A percentile compares a stretch with the other conserved stretches of the same genome.
Evolutionary conservation across 2,797 vertebrate species (phyloP).

Genomic region (Poecile montanus): DNA sequence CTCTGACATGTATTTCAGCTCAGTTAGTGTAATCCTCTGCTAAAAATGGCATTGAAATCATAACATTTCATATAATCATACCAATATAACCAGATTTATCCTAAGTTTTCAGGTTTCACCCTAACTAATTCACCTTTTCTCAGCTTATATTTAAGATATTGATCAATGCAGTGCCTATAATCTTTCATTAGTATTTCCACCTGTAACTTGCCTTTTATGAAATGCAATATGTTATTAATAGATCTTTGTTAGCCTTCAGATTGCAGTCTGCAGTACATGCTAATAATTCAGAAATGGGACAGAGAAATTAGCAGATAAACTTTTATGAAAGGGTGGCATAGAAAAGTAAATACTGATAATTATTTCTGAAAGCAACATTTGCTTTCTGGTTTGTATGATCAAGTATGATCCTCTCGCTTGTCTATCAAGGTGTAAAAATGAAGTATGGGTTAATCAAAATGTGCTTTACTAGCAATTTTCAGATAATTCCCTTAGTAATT

Average conservation of each 20-base stretch:
- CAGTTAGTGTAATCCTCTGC: background rate
- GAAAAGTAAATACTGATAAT: background rate
- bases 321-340: background rate
- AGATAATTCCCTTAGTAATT: background rate
- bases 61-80: background rate
- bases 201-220: background rate
- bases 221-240: background rate
- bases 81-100: background rate
- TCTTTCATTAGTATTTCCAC: constrained; percentile 3
- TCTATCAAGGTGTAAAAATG: background rate
- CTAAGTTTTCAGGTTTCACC: background rate
- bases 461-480: background rate
- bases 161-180: background rate
- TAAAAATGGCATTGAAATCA: background rate
- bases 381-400: background rate
- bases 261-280: background rate
- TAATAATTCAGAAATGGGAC: background rate
- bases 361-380: background rate
- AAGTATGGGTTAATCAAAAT: background rate
- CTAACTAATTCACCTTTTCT: background rate
- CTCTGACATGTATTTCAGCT: background rate
- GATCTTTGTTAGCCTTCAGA: background rate
- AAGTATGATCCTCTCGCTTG: background rate
- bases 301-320: background rate
- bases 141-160: background rate